Percentiles rank a stretch among this genome's conserved stretches.
phyloP scores from a whole-genome alignment of 2,113 vertebrate species.

The Pleuronectes platessa region DNA sequence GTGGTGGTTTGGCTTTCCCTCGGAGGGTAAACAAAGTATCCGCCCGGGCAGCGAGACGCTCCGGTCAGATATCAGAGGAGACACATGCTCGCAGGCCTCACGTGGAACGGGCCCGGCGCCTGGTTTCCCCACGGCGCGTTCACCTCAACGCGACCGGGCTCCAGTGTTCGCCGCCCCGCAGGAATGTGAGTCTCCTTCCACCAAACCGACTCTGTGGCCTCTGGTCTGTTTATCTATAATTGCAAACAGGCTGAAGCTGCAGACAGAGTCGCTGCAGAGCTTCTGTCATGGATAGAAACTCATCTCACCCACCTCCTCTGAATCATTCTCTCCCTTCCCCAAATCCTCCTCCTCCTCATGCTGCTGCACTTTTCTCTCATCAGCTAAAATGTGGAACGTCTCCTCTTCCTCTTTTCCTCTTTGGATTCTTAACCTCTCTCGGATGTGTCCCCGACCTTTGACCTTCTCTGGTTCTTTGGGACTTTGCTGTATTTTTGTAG shows the following conservation, averaged over 20 bases:
- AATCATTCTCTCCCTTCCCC: conserved; percentile 4
- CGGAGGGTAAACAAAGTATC: conserved; percentile 23
- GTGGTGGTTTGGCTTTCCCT: conserved; percentile 26
- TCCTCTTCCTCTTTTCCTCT: not conserved
- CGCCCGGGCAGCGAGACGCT: not conserved
- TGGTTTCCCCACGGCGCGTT: conserved; percentile 9
- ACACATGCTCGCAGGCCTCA: not conserved
- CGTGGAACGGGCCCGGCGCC: not conserved
- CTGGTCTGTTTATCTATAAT: conserved; percentile 53
- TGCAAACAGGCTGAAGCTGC: conserved; percentile 59
- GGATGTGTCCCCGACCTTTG: not conserved
- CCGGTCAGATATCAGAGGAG: conserved; percentile 5
- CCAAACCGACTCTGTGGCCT: conserved; percentile 24
- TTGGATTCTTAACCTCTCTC: not conserved
- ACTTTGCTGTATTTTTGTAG: not conserved
- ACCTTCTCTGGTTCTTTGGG: not conserved
- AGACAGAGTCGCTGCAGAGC: conserved; percentile 9
- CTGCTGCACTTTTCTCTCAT: not conserved
- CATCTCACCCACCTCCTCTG: conserved; percentile 6
- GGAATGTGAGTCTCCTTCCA: conserved; percentile 56
- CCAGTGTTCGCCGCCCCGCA: conserved; percentile 22
- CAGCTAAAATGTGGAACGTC: not conserved
- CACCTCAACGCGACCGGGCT: conserved; percentile 38
- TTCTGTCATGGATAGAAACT: conserved; percentile 14
- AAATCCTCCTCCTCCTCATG: not conserved